Evolutionary conservation across 2,888 invertebrate genomes (phyloP).

Genomic region (Lamellibrachia columna): DNA sequence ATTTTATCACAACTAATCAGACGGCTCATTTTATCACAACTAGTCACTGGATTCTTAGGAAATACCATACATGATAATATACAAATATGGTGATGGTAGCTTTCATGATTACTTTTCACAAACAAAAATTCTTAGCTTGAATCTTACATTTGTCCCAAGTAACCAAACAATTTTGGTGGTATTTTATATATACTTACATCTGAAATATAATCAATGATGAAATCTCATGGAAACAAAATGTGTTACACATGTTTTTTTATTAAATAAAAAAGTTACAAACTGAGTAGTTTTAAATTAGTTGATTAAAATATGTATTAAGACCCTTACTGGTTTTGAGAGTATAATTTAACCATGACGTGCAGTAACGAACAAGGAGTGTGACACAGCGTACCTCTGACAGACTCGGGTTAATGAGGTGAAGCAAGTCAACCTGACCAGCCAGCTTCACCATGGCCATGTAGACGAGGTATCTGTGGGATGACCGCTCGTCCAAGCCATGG

Average conservation of each 20-base stretch:
- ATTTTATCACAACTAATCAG: background rate
- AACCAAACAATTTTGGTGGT: too few species aligned
- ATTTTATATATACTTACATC: too few species aligned
- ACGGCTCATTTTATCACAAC: background rate
- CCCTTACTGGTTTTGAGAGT: background rate
- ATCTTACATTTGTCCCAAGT: background rate
- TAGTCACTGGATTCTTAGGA: background rate
- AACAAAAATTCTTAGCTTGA: background rate
- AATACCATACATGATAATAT: background rate
- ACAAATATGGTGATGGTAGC: background rate
- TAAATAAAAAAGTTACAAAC: too few species aligned
- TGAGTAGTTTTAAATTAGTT: too few species aligned
- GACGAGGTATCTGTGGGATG: conserved; percentile 88
- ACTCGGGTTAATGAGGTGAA: conserved; percentile 62
- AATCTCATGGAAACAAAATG: too few species aligned
- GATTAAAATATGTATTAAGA: background rate
- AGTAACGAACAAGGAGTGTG: background rate
- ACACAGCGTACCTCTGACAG: conserved; percentile 32
- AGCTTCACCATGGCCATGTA: conserved; percentile 91
- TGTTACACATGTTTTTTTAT: too few species aligned
- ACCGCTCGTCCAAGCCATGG: conserved; percentile 86
- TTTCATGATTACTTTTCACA: background rate
- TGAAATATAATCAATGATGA: too few species aligned
- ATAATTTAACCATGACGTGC: background rate
- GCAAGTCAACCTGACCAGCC: conserved; percentile 86